A percentile compares a stretch with the other conserved stretches of the same genome.
Evolutionary conservation across 2,113 vertebrate genomes (phyloP).

Genomic region (Scortum barcoo): DNA sequence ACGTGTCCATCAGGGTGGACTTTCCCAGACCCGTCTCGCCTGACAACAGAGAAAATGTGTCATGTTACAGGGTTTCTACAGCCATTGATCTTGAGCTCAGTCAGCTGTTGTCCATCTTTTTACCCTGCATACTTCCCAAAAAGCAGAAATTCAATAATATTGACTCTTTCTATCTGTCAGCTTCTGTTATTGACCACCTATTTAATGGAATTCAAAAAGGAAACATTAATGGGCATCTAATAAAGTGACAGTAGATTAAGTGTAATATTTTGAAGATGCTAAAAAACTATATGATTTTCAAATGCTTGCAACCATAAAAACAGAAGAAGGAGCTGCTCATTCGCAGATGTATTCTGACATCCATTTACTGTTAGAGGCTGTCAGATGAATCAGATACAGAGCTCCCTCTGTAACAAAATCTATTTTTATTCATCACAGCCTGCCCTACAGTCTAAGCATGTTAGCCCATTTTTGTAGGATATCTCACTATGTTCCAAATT

Average conservation of each 20-base stretch:
- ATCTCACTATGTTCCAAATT: slow-evolving; percentile 9
- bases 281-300: slow-evolving; percentile 10
- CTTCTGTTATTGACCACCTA: not conserved
- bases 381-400: slow-evolving; percentile 69
- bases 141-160: not conserved
- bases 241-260: slow-evolving; percentile 1
- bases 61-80: slow-evolving; percentile 5
- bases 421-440: slow-evolving; percentile 68
- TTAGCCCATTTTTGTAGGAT: slow-evolving; percentile 42
- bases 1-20: slow-evolving; percentile 97
- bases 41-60: slow-evolving; percentile 60
- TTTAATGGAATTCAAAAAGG: not conserved
- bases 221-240: not conserved
- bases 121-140: not conserved
- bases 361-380: slow-evolving; percentile 36
- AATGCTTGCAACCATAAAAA: slow-evolving; percentile 19
- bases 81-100: not conserved
- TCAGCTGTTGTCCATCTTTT: not conserved
- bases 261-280: not conserved
- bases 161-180: not conserved
- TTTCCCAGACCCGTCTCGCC: slow-evolving; percentile 98
- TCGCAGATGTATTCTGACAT: slow-evolving; percentile 58
- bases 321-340: slow-evolving; percentile 28
- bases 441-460: slow-evolving; percentile 54
- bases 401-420: slow-evolving; percentile 51